Conservation (phyloP, 2,113 vertebrate genomes). For the Rhipidura dahli region DNA sequence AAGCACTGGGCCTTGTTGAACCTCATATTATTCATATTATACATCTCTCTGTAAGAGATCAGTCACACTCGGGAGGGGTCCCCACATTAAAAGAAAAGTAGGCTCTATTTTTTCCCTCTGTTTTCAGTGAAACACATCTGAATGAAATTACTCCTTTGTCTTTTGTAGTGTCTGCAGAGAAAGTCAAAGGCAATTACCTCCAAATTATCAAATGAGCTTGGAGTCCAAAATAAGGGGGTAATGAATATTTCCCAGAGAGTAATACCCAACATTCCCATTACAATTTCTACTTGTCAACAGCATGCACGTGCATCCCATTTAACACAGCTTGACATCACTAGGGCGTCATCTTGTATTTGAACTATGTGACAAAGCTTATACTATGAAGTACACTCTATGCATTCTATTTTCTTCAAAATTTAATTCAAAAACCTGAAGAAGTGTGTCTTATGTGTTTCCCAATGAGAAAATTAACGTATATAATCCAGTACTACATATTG, state of each 20-base stretch:
- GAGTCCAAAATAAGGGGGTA: not conserved
- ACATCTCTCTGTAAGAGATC: not conserved
- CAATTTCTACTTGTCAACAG: not conserved
- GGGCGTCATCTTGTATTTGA: not conserved
- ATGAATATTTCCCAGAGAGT: not conserved
- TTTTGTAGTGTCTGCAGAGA: not conserved
- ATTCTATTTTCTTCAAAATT: not conserved
- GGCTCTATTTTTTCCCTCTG: not conserved
- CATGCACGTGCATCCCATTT: not conserved
- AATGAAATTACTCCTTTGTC: not conserved
- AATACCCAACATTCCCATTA: not conserved
- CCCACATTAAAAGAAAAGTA: not conserved
- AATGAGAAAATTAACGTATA: not conserved
- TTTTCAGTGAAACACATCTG: not conserved
- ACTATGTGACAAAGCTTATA: not conserved
- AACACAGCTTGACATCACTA: not conserved
- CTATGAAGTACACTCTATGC: not conserved
- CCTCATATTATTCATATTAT: not conserved
- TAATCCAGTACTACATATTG: not conserved
- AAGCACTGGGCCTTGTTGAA: no score
- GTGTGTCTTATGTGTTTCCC: not conserved
- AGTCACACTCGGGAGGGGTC: rapidly evolving
- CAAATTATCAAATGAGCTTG: not conserved
- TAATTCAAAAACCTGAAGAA: not conserved
- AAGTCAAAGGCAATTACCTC: not conserved